Base-by-base conservation (phyloP, 1,140 invertebrate species). In the Chrysomallon squamiferum region DNA sequence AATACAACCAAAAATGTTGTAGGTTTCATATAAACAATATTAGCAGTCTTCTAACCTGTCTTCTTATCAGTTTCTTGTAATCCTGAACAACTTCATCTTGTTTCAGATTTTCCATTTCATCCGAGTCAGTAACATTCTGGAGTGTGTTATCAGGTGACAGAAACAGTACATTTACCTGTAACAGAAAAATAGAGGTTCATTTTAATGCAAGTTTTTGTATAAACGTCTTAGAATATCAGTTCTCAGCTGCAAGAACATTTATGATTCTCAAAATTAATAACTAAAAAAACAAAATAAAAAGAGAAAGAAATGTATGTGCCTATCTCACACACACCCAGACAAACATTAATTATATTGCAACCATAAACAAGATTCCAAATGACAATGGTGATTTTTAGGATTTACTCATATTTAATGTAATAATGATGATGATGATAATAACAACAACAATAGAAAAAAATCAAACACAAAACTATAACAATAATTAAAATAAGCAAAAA, bases 71-170 rank as follows among this genome's bases (percentile, higher is more conserved):
- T 72, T 90, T 91, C 74, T 93, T 93, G 85, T 95, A 94, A 80
- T 94, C 92, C 76, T 92, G 91, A 7, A 94, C 90, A 47, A 93
- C 88, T 71, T 93, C 92, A 81, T 93, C 90, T 78, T 93, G 90
- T 66, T 90, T 89, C 2, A 89, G 84, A 50, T 90, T 89, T 13
- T 88, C 88, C 33, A 87, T 87, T 32, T 84, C 83, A 27, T 92
- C 91, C 73, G 94, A 86, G 68, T 92, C 91, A 35, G 88, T 88
- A 81, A 92, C 93, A 61, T 81, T 77, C 52, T 71, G 71, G 13
- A 95, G 85, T 32, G 88, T 90, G 75, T 92, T 91, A 73, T 92
- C 90, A 41, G 89, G 85, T 35, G 91, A 91, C 65, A 94, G 83
- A 82, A 92, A 94, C 59, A 94, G 82, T 83, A 94, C 87, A 80